Evolutionary conservation across 2,888 invertebrate genomes (phyloP), one percentile per base, ranked within the genome.

Genomic region (Ectropis crepuscularia): DNA sequence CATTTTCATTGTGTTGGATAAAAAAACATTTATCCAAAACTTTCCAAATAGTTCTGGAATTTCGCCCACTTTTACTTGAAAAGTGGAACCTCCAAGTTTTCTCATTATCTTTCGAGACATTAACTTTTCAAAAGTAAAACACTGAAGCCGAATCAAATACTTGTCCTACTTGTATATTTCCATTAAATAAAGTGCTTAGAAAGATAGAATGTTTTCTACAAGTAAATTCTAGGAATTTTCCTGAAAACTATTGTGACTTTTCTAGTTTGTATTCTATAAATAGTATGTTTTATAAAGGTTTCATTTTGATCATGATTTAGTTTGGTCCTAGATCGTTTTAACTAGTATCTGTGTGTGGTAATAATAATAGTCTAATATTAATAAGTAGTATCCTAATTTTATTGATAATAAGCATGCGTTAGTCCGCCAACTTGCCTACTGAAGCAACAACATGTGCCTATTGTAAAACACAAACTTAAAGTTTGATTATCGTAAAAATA

Each of bases 81-180:
- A 61, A 55, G 46, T 61, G 42, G 62, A 42, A 45, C 10, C 38
- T 45, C 49, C 38, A 63, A 63, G 63, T 63, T 63, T 63, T 63
- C 58, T 63, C 53, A 63, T 63, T 49, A 63, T 62, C 45, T 46
- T 49, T 47, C 46, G 53, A 41, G 57, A 57, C 50, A 51, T 55
- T 55, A 55, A 51, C 38, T 41, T 46, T 57, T 51, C 55, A n/a
- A 51, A 62, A 57, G 61, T 62, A 46, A 62, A 57, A 62, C 42
- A 62, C 36, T 57, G 61, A 50, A 62, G 41, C 16, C 12, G 12
- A 57, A 42, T 50, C 50, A 61, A 61, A 60, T 54, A 54, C 53
- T 48, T 43, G 51, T 41, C 51, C 16, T 51, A 51, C 41, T 51
- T 42, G 41, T 41, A 6, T 51, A 51, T 51, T 10, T 51, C 41